phyloP scores from a whole-genome alignment of 2,113 vertebrate genomes.

The Paratilapia polleni region DNA sequence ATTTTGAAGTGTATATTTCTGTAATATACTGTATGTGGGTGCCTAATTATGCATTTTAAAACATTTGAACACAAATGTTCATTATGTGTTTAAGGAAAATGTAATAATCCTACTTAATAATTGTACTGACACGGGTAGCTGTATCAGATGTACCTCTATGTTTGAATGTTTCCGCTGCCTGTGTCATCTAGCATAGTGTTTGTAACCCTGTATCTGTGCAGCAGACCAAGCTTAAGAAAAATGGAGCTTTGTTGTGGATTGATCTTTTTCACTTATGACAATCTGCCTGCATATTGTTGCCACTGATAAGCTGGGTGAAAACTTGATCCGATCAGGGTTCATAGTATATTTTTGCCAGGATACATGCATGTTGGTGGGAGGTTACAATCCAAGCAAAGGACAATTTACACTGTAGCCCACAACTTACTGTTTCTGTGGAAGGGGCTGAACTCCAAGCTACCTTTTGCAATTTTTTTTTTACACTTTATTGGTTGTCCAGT shows the following conservation, averaged over 20 bases:
- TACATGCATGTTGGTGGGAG: neutral
- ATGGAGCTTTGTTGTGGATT: slow-evolving; percentile 4
- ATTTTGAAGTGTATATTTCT: neutral
- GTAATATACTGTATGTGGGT: neutral
- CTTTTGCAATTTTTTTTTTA: slow-evolving; percentile 9
- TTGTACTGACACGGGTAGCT: neutral
- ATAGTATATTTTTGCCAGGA: neutral
- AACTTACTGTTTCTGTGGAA: slow-evolving; percentile 1
- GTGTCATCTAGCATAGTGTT: neutral
- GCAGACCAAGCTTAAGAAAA: slow-evolving; percentile 5
- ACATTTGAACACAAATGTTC: neutral
- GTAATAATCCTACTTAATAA: neutral
- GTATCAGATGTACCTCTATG: neutral
- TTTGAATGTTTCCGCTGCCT: neutral
- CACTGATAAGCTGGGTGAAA: slow-evolving; percentile 24
- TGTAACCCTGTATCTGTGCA: slow-evolving; percentile 7
- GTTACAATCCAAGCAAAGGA: neutral
- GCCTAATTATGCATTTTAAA: neutral
- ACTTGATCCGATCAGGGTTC: slow-evolving; percentile 38
- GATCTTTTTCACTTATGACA: slow-evolving; percentile 55
- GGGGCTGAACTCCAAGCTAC: slow-evolving; percentile 10
- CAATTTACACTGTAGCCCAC: neutral
- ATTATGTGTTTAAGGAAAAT: neutral
- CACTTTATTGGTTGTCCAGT: neutral
- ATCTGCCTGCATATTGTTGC: slow-evolving; percentile 14